Conservation (phyloP, 2,797 vertebrate species). For the Megalops cyprinoides region DNA sequence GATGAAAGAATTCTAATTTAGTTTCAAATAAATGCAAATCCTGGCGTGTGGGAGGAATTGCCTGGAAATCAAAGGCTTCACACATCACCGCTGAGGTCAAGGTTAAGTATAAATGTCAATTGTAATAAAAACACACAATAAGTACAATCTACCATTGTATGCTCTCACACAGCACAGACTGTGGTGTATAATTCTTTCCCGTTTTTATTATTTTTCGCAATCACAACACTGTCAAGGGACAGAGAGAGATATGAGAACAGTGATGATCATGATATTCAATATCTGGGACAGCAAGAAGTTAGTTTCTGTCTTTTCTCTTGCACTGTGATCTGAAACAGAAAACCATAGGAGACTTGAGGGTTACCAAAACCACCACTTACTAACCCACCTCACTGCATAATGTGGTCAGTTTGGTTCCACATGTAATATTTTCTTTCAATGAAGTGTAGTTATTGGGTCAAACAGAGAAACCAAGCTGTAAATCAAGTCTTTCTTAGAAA, state of each 20-base stretch:
- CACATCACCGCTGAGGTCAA: not conserved
- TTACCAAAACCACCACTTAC: too few relatives aligned
- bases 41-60: too few relatives aligned
- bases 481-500: too few relatives aligned
- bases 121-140: slow-evolving; percentile 6
- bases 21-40: too few relatives aligned
- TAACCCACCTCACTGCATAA: too few relatives aligned
- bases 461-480: too few relatives aligned
- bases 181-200: too few relatives aligned
- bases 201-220: not conserved
- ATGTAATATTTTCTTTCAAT: too few relatives aligned
- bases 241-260: not conserved
- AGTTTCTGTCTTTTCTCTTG: too few relatives aligned
- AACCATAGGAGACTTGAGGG: not conserved
- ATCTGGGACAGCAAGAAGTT: too few relatives aligned
- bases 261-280: not conserved
- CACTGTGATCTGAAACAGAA: not conserved
- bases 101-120: not conserved
- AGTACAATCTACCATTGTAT: not conserved
- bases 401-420: too few relatives aligned
- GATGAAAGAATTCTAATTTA: slow-evolving; percentile 26
- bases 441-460: too few relatives aligned
- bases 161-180: not conserved
- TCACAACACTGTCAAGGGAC: not conserved
- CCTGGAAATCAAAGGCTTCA: slow-evolving; percentile 31